These are phyloP conservation scores for Yponomeuta plumbellus DNA, from an alignment of 2,888 invertebrate genomes.

Conservation along the genomic window DNA sequence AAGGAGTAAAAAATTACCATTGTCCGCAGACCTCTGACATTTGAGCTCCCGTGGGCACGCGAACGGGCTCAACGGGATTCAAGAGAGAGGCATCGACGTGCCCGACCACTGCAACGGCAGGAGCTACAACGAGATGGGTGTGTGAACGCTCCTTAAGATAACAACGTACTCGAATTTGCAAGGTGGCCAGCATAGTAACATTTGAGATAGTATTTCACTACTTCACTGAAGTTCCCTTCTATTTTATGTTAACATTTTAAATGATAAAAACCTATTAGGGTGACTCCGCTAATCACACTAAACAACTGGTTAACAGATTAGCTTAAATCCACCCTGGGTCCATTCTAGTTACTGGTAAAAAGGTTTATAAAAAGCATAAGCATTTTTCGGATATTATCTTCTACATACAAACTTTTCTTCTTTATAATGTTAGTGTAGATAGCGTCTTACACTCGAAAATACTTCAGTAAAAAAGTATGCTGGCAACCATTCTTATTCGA, in stretches of 20 bases:
- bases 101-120: conserved; percentile 42
- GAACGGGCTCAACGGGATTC: conserved; percentile 68
- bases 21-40: conserved; percentile 64
- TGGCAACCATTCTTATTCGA: background rate
- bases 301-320: too few relatives aligned
- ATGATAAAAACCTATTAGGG: too few relatives aligned
- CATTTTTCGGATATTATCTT: too few relatives aligned
- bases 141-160: conserved; percentile 29
- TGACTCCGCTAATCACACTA: too few relatives aligned
- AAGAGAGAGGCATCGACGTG: conserved; percentile 53
- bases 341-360: too few relatives aligned
- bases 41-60: conserved; percentile 69
- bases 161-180: background rate
- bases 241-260: too few relatives aligned
- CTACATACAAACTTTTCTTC: too few relatives aligned
- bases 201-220: conserved; percentile 1
- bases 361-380: too few relatives aligned
- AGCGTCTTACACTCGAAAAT: too few relatives aligned
- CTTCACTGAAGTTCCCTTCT: background rate
- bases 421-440: too few relatives aligned
- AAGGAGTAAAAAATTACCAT: background rate
- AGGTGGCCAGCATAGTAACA: background rate
- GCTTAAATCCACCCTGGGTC: too few relatives aligned
- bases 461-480: background rate
- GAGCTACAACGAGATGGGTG: conserved; percentile 64